A percentile compares a stretch with the other conserved stretches of the same genome.
These are phyloP conservation scores for Ceratosolen solmsi DNA, from an alignment of 1,140 invertebrate genomes.

Conservation along the genomic window DNA sequence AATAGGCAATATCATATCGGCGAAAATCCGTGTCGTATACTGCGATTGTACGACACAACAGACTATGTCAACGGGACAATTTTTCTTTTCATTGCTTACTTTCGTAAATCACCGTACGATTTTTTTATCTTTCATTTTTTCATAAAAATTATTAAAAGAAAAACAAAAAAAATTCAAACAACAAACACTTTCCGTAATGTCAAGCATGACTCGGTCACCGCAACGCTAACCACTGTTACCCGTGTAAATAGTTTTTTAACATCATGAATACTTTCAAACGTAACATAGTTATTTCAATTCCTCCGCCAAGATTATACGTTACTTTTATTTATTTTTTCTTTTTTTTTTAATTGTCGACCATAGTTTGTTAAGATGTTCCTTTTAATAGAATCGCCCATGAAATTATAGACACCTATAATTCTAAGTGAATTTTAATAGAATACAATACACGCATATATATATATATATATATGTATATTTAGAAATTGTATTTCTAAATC, in stretches of 20 bases:
- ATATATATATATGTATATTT: too few species aligned
- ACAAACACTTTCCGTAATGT: not conserved
- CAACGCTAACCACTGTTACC: not conserved
- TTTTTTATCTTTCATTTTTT: not conserved
- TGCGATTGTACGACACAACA: not conserved
- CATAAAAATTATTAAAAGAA: too few species aligned
- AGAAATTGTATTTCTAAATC: too few species aligned
- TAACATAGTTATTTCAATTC: too few species aligned
- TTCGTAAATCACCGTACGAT: not conserved
- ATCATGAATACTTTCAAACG: not conserved
- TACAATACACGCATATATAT: too few species aligned
- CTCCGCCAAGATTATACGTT: too few species aligned
- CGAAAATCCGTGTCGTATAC: not conserved
- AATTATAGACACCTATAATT: too few species aligned
- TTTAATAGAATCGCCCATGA: too few species aligned
- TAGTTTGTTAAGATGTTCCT: too few species aligned
- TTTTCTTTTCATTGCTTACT: not conserved
- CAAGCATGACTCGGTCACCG: not conserved
- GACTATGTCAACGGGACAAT: not conserved
- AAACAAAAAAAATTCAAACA: not conserved
- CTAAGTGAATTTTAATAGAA: too few species aligned
- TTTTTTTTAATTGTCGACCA: too few species aligned
- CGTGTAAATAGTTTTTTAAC: not conserved
- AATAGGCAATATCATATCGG: not conserved
- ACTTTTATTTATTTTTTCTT: too few species aligned